These are phyloP conservation scores for Allolobophora icterica DNA, from an alignment of 2,888 invertebrate species.

Conservation along the genomic window DNA sequence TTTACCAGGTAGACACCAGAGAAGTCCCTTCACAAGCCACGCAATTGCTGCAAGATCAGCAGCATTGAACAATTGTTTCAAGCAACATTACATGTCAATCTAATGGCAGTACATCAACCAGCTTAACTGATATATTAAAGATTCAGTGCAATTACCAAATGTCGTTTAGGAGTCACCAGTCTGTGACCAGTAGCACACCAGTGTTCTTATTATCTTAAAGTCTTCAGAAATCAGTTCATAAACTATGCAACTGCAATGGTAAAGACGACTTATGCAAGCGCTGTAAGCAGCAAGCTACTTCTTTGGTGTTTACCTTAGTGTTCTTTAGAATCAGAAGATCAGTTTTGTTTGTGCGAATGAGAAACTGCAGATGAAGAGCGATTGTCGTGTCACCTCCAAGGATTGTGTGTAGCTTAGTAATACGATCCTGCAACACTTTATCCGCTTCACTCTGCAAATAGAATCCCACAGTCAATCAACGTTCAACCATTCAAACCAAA, in stretches of 20 bases:
- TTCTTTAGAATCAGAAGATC: slow-evolving; percentile 91
- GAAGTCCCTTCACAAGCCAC: too few relatives aligned
- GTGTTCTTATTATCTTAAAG: neutral
- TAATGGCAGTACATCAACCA: too few relatives aligned
- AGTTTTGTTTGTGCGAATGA: slow-evolving; percentile 96
- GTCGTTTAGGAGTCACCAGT: too few relatives aligned
- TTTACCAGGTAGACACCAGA: too few relatives aligned
- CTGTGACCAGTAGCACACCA: neutral
- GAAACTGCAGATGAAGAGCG: slow-evolving; percentile 91
- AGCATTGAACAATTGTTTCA: too few relatives aligned
- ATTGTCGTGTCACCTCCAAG: slow-evolving; percentile 95
- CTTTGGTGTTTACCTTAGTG: slow-evolving; percentile 63
- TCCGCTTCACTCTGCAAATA: slow-evolving; percentile 76
- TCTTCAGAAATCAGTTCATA: neutral
- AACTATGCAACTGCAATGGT: neutral
- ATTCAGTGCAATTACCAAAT: too few relatives aligned
- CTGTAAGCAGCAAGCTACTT: too few relatives aligned
- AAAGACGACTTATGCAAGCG: too few relatives aligned
- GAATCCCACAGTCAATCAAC: neutral
- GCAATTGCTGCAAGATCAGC: too few relatives aligned
- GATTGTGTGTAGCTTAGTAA: slow-evolving; percentile 88
- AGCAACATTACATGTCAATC: too few relatives aligned
- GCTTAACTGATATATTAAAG: too few relatives aligned
- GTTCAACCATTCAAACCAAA: neutral
- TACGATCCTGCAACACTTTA: slow-evolving; percentile 80